These are phyloP conservation scores for Actinostola sp. DNA, from an alignment of 92 coral and sea anemone species.

Conservation along the genomic window DNA sequence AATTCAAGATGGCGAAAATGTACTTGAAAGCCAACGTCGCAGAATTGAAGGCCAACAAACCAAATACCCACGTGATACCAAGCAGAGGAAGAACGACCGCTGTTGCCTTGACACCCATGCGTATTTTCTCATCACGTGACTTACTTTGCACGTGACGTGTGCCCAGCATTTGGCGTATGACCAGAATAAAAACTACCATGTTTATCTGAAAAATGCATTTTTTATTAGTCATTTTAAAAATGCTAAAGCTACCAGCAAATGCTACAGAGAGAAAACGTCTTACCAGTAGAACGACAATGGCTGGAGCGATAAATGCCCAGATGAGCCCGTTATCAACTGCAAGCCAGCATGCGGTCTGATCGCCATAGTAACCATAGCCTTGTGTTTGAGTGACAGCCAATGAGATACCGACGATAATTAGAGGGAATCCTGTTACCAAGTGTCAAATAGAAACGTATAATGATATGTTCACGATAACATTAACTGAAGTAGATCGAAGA, in stretches of 20 bases:
- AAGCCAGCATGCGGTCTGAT: slow-evolving; percentile 76
- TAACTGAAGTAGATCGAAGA: too few species aligned
- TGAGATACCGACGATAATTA: slow-evolving; percentile 70
- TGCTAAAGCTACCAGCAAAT: background rate
- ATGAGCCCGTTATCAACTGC: slow-evolving; percentile 70
- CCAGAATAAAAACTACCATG: slow-evolving; percentile 74
- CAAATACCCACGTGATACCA: slow-evolving; percentile 95
- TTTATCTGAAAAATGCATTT: slow-evolving; percentile 58
- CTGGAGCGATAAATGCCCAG: slow-evolving; percentile 94
- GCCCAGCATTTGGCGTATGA: slow-evolving; percentile 90
- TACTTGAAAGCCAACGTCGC: slow-evolving; percentile 78
- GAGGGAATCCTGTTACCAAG: slow-evolving; percentile 66
- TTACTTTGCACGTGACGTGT: slow-evolving; percentile 77
- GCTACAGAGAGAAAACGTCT: background rate
- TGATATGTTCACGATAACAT: background rate
- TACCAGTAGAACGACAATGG: slow-evolving; percentile 78
- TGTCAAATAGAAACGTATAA: background rate
- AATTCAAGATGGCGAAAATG: slow-evolving; percentile 82
- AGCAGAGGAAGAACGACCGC: slow-evolving; percentile 91
- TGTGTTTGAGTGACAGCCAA: slow-evolving; percentile 74
- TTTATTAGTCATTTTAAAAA: background rate
- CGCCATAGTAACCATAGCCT: slow-evolving; percentile 74
- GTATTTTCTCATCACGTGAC: slow-evolving; percentile 72
- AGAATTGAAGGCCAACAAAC: slow-evolving; percentile 80
- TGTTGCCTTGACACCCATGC: slow-evolving; percentile 90